These are phyloP conservation scores for Ursus arctos DNA, from an alignment of 2,113 vertebrate species.

Conservation along the genomic window DNA sequence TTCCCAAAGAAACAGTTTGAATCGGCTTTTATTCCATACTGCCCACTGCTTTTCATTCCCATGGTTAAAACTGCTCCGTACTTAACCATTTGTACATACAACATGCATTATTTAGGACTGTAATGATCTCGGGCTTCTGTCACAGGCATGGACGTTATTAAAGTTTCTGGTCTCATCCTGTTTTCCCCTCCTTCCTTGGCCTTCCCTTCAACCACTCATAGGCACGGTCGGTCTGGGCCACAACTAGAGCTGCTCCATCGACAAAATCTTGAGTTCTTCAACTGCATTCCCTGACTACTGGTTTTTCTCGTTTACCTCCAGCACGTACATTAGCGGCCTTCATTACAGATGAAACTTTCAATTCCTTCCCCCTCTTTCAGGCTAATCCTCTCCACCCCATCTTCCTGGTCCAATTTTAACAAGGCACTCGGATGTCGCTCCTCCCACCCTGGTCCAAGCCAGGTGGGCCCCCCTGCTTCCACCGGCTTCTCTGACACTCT, in stretches of 20 bases:
- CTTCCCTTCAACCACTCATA: neutral
- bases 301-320: neutral
- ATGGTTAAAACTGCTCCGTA: neutral
- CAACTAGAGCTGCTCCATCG: neutral
- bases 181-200: neutral
- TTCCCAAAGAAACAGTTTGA: neutral
- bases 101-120: neutral
- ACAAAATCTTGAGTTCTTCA: slow-evolving; percentile 17
- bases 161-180: neutral
- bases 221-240: neutral
- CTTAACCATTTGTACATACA: neutral
- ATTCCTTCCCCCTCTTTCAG: neutral
- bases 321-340: neutral
- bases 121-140: neutral
- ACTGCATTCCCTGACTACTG: neutral
- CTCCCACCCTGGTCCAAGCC: neutral
- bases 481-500: neutral
- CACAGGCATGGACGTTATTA: neutral
- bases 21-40: neutral
- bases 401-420: neutral
- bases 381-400: neutral
- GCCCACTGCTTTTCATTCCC: neutral
- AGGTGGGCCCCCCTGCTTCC: neutral
- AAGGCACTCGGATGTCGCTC: neutral
- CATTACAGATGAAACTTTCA: neutral